phyloP scores from a whole-genome alignment of 2,888 invertebrate species.

The Drosophila gaucha region DNA sequence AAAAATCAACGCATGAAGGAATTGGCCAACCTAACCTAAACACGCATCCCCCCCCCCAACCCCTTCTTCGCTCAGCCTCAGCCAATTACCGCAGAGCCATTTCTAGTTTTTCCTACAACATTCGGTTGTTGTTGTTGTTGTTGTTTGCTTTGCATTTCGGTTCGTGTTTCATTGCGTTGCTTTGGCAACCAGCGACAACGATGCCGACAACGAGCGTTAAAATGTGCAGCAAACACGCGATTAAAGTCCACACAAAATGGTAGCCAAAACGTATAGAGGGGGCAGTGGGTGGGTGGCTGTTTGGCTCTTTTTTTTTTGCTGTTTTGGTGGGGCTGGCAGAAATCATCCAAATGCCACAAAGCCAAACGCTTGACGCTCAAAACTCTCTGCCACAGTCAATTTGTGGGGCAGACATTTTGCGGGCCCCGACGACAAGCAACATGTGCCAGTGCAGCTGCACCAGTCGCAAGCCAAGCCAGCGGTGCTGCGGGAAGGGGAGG shows the following conservation, averaged over 20 bases:
- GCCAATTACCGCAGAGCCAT: slow-evolving; percentile 40
- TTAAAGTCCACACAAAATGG: slow-evolving; percentile 54
- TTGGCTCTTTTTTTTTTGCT: not conserved
- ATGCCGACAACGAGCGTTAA: slow-evolving; percentile 61
- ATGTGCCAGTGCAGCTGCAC: slow-evolving; percentile 63
- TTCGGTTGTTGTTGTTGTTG: not conserved
- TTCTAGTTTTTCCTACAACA: no score
- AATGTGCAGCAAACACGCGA: slow-evolving; percentile 76
- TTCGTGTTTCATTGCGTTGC: slow-evolving; percentile 63
- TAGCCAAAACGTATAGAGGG: slow-evolving; percentile 6
- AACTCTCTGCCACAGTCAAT: slow-evolving; percentile 42
- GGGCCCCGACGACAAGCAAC: slow-evolving; percentile 33
- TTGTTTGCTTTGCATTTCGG: slow-evolving; percentile 41
- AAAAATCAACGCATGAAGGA: slow-evolving; percentile 27
- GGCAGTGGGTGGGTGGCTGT: not conserved
- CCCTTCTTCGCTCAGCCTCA: no score
- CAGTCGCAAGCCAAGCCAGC: slow-evolving; percentile 34
- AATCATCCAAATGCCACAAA: slow-evolving; percentile 75
- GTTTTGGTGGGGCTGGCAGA: slow-evolving; percentile 45
- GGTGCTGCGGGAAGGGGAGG: not conserved
- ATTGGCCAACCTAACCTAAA: slow-evolving; percentile 23
- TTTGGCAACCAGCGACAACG: slow-evolving; percentile 55
- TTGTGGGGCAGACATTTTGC: slow-evolving; percentile 40
- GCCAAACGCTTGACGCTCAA: slow-evolving; percentile 43
- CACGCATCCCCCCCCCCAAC: not conserved